Base-by-base conservation (phyloP, 2,797 vertebrate species). In the Eulemur albifrons region DNA sequence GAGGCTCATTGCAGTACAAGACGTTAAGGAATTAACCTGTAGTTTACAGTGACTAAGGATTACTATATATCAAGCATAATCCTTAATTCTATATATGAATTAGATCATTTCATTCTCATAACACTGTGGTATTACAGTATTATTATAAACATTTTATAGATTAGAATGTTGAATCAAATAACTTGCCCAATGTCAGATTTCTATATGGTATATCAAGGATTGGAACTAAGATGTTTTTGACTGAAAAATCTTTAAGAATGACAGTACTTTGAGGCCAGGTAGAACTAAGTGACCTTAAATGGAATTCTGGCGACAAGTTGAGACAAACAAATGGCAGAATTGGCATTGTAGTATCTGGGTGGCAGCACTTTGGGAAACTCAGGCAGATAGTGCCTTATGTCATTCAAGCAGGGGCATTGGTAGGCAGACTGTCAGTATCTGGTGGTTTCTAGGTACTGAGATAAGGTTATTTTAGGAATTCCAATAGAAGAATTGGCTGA, bases 41-140 rank as follows among this genome's bases (percentile, higher is more conserved):
- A 90, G 40, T 15, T 94, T 61, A 77, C 8, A 81, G 40, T 73
- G 57, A 90, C n/a, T 57, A 90, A 81, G 1, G 27, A 67, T 90
- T 40, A 43, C n/a, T 80, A 4, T 73, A 92, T 27, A 13, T 27
- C 43, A 94, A 88, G 13, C 5, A 32, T n/a, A 70, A 67, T 83
- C 20, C 48, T 77, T 50, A 90, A 57, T 75, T 32, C 17, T 81
- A 12, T 30, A 32, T 43, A 32, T 17, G 30, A 86, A 72, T 80
- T 72, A 72, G 57, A 45, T 52, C 21, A 90, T 90, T 96, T 88
- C 73, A 84, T 92, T 92, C 21, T 80, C 48, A 67, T 52, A 85
- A 81, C 12, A 52, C 12, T 48, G 32, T 25, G 25, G 4, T 73
- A 59, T 52, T 69, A 14, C 20, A 67, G 17, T 81, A 76, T 77